Conservation (phyloP, 2,888 invertebrate genomes). For the Peribatodes rhomboidaria region DNA sequence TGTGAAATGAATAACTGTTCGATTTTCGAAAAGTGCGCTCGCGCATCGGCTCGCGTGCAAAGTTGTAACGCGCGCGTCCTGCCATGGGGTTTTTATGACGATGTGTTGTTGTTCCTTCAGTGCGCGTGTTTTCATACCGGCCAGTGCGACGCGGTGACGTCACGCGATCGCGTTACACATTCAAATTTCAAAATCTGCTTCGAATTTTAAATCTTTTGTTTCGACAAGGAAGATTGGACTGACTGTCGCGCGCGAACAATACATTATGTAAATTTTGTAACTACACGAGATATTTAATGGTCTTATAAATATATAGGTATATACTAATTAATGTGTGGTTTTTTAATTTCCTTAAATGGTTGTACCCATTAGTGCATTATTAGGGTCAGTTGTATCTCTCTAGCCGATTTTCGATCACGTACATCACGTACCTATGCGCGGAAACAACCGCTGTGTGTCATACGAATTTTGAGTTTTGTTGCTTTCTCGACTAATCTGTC, state of each 20-base stretch:
- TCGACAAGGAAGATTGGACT: slow-evolving; percentile 5
- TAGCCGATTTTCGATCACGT: neutral
- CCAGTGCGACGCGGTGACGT: slow-evolving; percentile 16
- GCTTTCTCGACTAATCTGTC: no score
- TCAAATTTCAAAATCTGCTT: slow-evolving; percentile 23
- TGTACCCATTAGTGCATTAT: neutral
- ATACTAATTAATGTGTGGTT: no score
- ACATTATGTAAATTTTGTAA: slow-evolving; percentile 21
- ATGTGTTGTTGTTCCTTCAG: slow-evolving; percentile 46
- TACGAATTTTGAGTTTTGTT: no score
- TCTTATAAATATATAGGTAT: neutral
- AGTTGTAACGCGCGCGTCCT: slow-evolving; percentile 43
- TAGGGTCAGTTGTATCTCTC: neutral
- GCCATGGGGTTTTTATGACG: slow-evolving; percentile 51
- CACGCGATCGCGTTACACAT: slow-evolving; percentile 16
- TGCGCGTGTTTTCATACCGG: slow-evolving; percentile 39
- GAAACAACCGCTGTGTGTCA: no score
- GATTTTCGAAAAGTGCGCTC: slow-evolving; percentile 23
- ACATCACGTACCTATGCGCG: no score
- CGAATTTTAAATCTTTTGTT: slow-evolving; percentile 25
- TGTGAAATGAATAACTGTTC: neutral
- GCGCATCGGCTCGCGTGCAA: slow-evolving; percentile 29
- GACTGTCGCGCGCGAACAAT: slow-evolving; percentile 7
- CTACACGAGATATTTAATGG: slow-evolving; percentile 3
- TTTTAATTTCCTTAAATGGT: neutral